Conservation (phyloP, 92 coral and sea anemone species). For the Bergia puertoricense region DNA sequence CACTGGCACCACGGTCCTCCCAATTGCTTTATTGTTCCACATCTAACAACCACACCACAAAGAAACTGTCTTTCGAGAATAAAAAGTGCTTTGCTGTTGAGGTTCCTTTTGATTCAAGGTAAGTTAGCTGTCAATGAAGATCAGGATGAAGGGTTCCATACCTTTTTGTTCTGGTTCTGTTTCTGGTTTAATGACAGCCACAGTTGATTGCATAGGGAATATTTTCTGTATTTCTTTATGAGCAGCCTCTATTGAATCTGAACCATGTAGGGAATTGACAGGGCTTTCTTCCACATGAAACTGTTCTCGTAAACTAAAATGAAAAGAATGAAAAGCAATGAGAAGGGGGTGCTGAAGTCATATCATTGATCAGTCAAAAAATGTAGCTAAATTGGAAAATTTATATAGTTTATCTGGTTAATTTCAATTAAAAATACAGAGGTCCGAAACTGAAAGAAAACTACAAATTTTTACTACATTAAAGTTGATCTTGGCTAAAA, state of each 20-base stretch:
- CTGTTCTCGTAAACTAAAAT: slow-evolving; percentile 82
- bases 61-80: too few species aligned
- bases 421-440: too few species aligned
- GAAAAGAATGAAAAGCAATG: not conserved
- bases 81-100: too few species aligned
- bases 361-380: too few species aligned
- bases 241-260: slow-evolving; percentile 78
- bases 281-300: slow-evolving; percentile 96
- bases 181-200: slow-evolving; percentile 97
- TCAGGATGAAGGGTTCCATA: not conserved
- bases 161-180: slow-evolving; percentile 82
- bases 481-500: too few species aligned
- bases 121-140: too few species aligned
- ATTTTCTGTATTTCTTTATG: slow-evolving; percentile 82
- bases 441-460: too few species aligned
- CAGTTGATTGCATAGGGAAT: slow-evolving; percentile 94
- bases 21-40: too few species aligned
- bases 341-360: not conserved
- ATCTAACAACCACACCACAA: too few species aligned
- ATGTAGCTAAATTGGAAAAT: not conserved
- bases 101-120: too few species aligned
- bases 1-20: too few species aligned
- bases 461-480: too few species aligned
- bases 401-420: not conserved
- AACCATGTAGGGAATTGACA: slow-evolving; percentile 94